A percentile compares a stretch with the other conserved stretches of the same genome.
Evolutionary conservation across 1,140 invertebrate species (phyloP).

Genomic region (Trichoplusia ni): DNA sequence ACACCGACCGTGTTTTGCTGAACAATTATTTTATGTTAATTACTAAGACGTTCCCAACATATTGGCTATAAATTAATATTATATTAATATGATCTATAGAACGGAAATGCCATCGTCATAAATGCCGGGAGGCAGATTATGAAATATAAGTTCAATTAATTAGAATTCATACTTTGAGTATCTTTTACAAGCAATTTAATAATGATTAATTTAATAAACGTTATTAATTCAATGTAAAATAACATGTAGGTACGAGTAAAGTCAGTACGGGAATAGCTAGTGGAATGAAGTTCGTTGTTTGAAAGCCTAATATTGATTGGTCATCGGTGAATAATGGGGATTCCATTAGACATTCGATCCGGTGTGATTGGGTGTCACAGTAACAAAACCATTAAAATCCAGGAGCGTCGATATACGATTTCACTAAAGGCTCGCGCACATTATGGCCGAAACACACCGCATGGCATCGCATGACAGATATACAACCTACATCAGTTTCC

Average conservation of each 20-base stretch:
- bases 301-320: background rate
- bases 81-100: conserved; percentile 26
- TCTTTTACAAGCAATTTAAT: too few species aligned
- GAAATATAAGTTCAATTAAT: background rate
- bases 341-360: conserved; percentile 24
- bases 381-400: conserved; percentile 43
- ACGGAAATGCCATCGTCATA: conserved; percentile 1
- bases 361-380: conserved; percentile 28
- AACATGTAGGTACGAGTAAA: too few species aligned
- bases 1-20: conserved; percentile 19
- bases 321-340: background rate
- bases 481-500: too few species aligned
- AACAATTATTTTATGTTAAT: conserved; percentile 22
- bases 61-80: conserved; percentile 28
- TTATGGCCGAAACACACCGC: too few species aligned
- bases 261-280: background rate
- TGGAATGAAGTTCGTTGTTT: background rate
- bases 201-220: too few species aligned
- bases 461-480: too few species aligned
- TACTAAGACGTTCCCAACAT: background rate
- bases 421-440: too few species aligned
- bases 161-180: background rate
- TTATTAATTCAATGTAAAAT: too few species aligned
- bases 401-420: conserved; percentile 49
- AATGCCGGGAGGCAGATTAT: background rate